Base-by-base conservation (phyloP, 2,797 vertebrate genomes). In the Hyperoplus immaculatus region DNA sequence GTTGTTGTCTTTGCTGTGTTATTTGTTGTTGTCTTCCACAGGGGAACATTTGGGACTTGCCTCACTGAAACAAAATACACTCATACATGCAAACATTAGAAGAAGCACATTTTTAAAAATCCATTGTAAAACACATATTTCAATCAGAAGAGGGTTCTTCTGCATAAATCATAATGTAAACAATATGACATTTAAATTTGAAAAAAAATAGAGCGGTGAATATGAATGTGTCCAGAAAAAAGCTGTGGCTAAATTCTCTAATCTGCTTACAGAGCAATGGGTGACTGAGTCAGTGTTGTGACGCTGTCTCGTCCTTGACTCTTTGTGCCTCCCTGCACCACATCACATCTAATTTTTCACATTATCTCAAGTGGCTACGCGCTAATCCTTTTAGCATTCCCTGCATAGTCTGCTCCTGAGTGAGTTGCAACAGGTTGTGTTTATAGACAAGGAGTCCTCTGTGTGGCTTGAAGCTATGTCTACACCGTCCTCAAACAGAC, bases 321-420 rank as follows among this genome's bases (percentile, higher is more conserved):
- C 72, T 80, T 82, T 60, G 62, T 51, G 50, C 78, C 71, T 88
- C 49, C 29, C 62, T 75, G 57, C 63, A 59, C 64, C 73, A 76
- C 69, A 81, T 86, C 53, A 16, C 29, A 51, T 87, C 88, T 93
- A 84, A 66, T 88, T 87, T 93, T 90, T 92, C 90, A 88, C 81
- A 85, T 83, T 82, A 87, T 83, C 90, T 94, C 85, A 92, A 93
- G 90, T 87, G 88, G 72, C 77, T 77, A 72, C 6, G 62, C 51
- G 62, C 71, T 93, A 92, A 90, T 92, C 89, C 84, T 85, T 83
- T 88, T 76, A 88, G 85, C 87, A 89, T 91, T 92, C 89, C 64
- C 83, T 64, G 84, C 87, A 88, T 90, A 81, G 50, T 75, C 4
- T 8, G 39, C 81, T 80, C 87, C 79, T 85, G 82, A 92, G 80